Conservation (phyloP, 92 coral and sea anemone genomes). For the Phenganax marumi region DNA sequence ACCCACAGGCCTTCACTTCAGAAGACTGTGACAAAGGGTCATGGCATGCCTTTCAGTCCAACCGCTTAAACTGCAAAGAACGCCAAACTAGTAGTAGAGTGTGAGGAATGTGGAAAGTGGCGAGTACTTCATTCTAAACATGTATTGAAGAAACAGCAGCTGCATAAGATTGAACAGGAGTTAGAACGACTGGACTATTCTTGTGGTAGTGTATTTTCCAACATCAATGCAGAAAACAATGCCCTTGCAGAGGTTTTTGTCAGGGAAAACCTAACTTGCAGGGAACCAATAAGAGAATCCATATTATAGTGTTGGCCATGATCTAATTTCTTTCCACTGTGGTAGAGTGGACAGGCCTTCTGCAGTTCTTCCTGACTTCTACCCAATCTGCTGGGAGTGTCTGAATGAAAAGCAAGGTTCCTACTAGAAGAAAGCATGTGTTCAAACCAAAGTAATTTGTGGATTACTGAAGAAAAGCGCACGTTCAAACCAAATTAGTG, state of each 20-base stretch:
- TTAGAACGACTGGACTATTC: conserved; percentile 29
- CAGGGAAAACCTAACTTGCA: conserved; percentile 14
- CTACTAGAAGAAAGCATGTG: no score
- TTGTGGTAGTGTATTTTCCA: conserved; percentile 39
- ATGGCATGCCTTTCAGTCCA: no score
- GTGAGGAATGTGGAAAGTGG: no score
- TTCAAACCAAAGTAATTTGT: no score
- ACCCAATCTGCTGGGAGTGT: conserved; percentile 12
- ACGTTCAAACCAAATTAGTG: no score
- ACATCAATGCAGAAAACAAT: conserved; percentile 8
- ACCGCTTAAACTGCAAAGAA: no score
- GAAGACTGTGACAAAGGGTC: no score
- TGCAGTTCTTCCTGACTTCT: neutral
- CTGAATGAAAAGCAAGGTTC: conserved; percentile 21
- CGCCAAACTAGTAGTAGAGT: no score
- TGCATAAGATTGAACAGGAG: conserved; percentile 1
- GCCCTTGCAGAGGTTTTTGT: conserved; percentile 21
- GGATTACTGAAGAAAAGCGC: no score
- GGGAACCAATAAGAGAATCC: conserved; percentile 16
- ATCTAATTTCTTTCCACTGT: conserved; percentile 31
- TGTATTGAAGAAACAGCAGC: conserved; percentile 28
- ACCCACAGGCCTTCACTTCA: no score
- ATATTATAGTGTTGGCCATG: conserved; percentile 36
- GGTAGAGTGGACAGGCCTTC: conserved; percentile 18
- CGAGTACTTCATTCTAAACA: conserved; percentile 3